phyloP scores from a whole-genome alignment of 2,888 invertebrate species.

The Cabera pusaria region DNA sequence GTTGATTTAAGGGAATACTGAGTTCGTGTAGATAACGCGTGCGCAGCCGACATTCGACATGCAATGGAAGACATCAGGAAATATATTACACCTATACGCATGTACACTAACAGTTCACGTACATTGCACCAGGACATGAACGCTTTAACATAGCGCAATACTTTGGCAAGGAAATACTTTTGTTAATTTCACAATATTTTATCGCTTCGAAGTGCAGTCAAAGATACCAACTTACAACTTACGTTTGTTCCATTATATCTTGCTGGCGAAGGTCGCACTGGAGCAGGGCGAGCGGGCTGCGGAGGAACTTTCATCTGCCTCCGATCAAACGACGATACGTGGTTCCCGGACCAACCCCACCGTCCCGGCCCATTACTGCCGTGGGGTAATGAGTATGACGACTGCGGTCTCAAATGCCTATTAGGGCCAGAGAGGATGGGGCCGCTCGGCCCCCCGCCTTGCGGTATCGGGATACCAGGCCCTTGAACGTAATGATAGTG shows the following conservation, averaged over 20 bases:
- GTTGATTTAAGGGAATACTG: constrained; percentile 41
- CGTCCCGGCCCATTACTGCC: constrained; percentile 80
- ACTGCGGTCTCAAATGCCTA: constrained; percentile 70
- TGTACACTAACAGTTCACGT: constrained; percentile 49
- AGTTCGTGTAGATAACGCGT: constrained; percentile 60
- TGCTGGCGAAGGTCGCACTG: constrained; percentile 60
- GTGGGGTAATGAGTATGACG: constrained; percentile 81
- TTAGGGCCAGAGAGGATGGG: constrained; percentile 66
- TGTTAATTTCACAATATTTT: constrained; percentile 28
- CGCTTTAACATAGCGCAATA: constrained; percentile 27
- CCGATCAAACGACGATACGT: constrained; percentile 78
- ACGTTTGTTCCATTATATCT: constrained; percentile 66
- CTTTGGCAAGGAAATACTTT: constrained; percentile 24
- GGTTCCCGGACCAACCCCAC: constrained; percentile 81
- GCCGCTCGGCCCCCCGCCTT: constrained; percentile 65
- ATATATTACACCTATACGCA: constrained; percentile 44
- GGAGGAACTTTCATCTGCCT: constrained; percentile 75
- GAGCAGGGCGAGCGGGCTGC: constrained; percentile 70
- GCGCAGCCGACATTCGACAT: constrained; percentile 62
- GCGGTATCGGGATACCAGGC: constrained; percentile 53
- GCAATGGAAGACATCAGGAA: constrained; percentile 71
- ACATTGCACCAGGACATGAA: constrained; percentile 54
- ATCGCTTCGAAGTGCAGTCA: constrained; percentile 26
- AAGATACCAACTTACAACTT: constrained; percentile 41
- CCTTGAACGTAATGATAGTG: constrained; percentile 75